phyloP scores from a whole-genome alignment of 2,797 vertebrate genomes.

The Carapus acus region DNA sequence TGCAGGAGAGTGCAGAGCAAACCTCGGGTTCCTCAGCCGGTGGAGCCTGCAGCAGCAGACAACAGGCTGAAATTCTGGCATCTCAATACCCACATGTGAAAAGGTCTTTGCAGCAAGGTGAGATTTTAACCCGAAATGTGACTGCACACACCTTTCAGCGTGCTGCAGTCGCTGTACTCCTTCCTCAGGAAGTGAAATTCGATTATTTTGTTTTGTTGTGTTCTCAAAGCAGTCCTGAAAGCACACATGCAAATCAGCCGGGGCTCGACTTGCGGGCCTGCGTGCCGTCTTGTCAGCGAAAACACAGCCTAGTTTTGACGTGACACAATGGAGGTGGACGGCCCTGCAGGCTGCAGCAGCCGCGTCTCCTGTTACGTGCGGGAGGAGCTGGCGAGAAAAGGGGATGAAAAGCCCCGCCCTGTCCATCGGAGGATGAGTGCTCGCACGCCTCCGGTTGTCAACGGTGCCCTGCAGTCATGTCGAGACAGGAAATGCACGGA shows the following conservation, averaged over 20 bases:
- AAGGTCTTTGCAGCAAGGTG: constrained; percentile 69
- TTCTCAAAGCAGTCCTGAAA: no score
- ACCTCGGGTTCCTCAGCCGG: constrained; percentile 19
- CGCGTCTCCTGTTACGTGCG: constrained; percentile 43
- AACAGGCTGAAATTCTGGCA: constrained; percentile 24
- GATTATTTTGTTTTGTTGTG: no score
- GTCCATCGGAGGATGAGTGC: background rate
- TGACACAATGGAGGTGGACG: constrained; percentile 29
- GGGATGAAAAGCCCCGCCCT: constrained; percentile 9
- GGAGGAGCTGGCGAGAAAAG: constrained; percentile 22
- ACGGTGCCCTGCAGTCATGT: background rate
- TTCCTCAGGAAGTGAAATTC: no score
- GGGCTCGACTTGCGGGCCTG: no score
- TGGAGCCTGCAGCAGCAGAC: background rate
- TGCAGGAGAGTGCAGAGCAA: constrained; percentile 39
- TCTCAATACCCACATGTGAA: constrained; percentile 57
- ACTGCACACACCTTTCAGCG: no score
- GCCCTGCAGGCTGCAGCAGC: constrained; percentile 24
- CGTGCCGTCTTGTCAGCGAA: constrained; percentile 26
- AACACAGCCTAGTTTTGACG: constrained; percentile 34
- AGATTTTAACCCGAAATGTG: constrained; percentile 15
- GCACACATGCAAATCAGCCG: no score
- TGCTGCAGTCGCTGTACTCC: no score
- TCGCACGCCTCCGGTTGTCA: background rate
- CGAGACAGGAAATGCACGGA: constrained; percentile 31